phyloP scores from a whole-genome alignment of 2,113 vertebrate genomes.

The Numida meleagris region DNA sequence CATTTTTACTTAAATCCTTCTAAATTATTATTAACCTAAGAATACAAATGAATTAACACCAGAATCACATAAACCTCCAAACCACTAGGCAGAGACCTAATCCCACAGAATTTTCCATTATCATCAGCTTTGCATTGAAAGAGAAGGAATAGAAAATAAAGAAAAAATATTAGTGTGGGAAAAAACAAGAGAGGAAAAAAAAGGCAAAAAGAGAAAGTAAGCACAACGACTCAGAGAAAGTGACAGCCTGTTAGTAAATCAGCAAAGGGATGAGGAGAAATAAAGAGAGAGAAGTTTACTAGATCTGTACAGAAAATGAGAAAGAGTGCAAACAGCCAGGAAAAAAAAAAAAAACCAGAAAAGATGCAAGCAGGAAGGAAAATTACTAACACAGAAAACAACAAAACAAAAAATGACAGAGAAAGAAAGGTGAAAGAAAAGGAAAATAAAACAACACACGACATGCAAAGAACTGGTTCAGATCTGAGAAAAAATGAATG shows the following conservation, averaged over 20 bases:
- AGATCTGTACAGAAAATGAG: neutral
- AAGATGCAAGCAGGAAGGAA: slow-evolving; percentile 23
- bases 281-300: neutral
- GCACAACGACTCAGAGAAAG: neutral
- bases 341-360: neutral
- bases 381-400: slow-evolving; percentile 21
- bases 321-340: neutral
- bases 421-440: slow-evolving; percentile 18
- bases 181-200: neutral
- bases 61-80: neutral
- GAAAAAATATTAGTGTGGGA: neutral
- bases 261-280: neutral
- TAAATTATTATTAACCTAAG: neutral
- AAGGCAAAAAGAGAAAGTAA: neutral
- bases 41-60: neutral
- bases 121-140: neutral
- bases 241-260: neutral
- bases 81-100: neutral
- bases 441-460: slow-evolving; percentile 15
- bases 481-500: slow-evolving; percentile 41
- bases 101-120: neutral
- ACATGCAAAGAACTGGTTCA: slow-evolving; percentile 24
- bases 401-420: slow-evolving; percentile 36
- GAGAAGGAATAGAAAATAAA: neutral
- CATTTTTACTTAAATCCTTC: neutral